Base-by-base conservation (phyloP, 1,140 invertebrate species). In the Papilio polytes region DNA sequence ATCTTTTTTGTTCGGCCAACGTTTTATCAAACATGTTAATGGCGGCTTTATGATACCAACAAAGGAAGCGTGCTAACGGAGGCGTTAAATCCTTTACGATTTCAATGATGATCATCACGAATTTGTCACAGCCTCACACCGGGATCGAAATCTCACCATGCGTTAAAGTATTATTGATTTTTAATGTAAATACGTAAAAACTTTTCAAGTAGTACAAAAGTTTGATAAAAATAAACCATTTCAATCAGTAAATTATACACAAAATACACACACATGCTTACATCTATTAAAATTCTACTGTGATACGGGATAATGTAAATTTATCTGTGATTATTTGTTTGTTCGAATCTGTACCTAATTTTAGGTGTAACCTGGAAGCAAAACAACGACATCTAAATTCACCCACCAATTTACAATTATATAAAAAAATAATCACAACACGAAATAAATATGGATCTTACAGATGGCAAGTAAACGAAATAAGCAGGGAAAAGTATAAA, bases 41-140 rank as follows among this genome's bases (percentile, higher is more conserved):
- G 92, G 91, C 86, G 92, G 92, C 92, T 91, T 94, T 94, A 92
- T 92, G 89, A 85, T 86, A 80, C 88, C 90, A 93, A 94, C 92
- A 94, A 94, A 94, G 92, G 93, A 89, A 94, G 92, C 89, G 92
- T 93, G 93, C 92, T 89, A 94, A 94, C 92, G 85, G 90, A 94
- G 92, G 92, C 93, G 93, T 94, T 94, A 94, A 94, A 94, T 94
- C 93, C 93, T 93, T 94, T 93, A 93, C 93, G 92, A 94, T 93
- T 93, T 92, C 92, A 70, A 93, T 89, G 92, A 91, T 90, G 88
- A 92, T 92, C 87, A 88, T 91, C 87, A 91, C 88, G 89, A 88
- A 88, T 94, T 93, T 92, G 91, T 94, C 92, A 91, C 87, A 86
- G 88, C 83, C 87, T 86, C 86, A 87, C 83, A 87, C 87, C 88